Conservation (phyloP, 2,888 invertebrate genomes). For the Chaitophorus viminalis region DNA sequence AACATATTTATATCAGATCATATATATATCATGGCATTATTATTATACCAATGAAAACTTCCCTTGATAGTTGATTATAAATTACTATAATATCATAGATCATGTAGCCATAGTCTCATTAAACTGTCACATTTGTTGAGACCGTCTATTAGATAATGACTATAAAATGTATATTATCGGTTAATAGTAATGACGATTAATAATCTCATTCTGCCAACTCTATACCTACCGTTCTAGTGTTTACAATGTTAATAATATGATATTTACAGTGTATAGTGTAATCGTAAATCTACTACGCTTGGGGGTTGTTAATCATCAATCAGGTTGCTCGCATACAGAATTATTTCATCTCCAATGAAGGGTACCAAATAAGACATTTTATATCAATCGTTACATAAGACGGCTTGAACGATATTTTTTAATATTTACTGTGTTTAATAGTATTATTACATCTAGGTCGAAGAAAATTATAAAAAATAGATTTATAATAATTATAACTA, state of each 20-base stretch:
- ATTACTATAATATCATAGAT: not conserved
- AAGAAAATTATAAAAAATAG: not conserved
- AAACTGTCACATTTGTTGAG: not conserved
- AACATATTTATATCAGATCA: no score
- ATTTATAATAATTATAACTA: not conserved
- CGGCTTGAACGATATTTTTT: not conserved
- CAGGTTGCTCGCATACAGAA: not conserved
- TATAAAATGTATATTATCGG: not conserved
- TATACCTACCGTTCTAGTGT: not conserved
- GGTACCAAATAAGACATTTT: not conserved
- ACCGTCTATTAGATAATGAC: not conserved
- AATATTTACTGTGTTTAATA: not conserved
- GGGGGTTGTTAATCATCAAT: not conserved
- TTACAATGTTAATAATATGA: no score
- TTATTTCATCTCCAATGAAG: not conserved
- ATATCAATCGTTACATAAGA: not conserved
- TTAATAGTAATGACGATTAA: not conserved
- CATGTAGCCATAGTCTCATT: not conserved
- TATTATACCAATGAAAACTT: not conserved
- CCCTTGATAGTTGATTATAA: no score
- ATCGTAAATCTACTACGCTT: no score
- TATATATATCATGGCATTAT: no score
- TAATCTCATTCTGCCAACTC: not conserved
- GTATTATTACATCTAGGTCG: not conserved
- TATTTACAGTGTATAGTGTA: no score